These are phyloP conservation scores for Chaetoderma sp. DNA, from an alignment of 2,888 invertebrate species.

Conservation along the genomic window DNA sequence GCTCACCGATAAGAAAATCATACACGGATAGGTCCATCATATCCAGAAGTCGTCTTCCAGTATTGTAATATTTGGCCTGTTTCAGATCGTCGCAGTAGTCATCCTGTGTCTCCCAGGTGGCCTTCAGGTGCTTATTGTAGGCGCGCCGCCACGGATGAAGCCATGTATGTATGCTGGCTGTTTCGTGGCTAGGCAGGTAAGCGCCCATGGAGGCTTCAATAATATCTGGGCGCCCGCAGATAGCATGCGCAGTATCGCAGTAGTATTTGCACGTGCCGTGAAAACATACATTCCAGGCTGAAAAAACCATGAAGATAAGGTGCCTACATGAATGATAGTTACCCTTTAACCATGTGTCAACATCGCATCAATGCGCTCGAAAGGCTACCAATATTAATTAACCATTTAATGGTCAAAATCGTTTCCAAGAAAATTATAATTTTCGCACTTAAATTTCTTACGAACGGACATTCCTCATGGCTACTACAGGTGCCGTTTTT, in stretches of 20 bases:
- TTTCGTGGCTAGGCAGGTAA: constrained; percentile 85
- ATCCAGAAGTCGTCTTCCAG: constrained; percentile 90
- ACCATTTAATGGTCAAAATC: too few relatives aligned
- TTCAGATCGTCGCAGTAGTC: constrained; percentile 91
- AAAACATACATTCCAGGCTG: constrained; percentile 72
- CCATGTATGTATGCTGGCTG: constrained; percentile 92
- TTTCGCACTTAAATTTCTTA: too few relatives aligned
- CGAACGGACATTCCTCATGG: too few relatives aligned
- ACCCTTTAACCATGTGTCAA: too few relatives aligned
- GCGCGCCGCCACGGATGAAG: constrained; percentile 94
- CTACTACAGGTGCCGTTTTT: too few relatives aligned
- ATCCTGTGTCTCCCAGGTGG: constrained; percentile 95
- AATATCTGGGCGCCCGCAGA: constrained; percentile 95
- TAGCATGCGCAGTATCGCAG: constrained; percentile 78
- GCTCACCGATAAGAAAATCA: constrained; percentile 90
- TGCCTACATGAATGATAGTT: too few relatives aligned
- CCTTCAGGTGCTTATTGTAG: constrained; percentile 94
- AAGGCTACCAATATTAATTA: too few relatives aligned
- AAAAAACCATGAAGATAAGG: too few relatives aligned
- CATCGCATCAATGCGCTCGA: too few relatives aligned
- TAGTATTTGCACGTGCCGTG: constrained; percentile 73
- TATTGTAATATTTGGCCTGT: constrained; percentile 89
- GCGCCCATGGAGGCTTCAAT: constrained; percentile 97
- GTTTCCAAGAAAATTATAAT: too few relatives aligned
- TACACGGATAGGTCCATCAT: constrained; percentile 96